Conservation (phyloP, 2,113 vertebrate genomes). For the Cygnus buccinator region DNA sequence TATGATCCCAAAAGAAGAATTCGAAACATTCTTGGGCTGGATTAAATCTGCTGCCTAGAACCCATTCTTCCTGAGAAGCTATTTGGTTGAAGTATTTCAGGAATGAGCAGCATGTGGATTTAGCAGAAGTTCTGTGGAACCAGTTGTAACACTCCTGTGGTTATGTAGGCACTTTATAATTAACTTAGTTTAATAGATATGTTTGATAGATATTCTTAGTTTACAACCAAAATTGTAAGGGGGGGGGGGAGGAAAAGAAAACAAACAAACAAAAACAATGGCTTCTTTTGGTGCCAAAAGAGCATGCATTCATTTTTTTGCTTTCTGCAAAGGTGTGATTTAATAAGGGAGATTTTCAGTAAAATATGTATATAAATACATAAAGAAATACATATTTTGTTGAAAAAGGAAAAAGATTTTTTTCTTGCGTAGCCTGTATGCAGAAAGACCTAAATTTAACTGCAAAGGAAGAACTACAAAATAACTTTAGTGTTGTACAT, state of each 20-base stretch:
- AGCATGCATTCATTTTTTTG: background rate
- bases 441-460: background rate
- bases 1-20: constrained; percentile 27
- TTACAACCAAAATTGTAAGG: background rate
- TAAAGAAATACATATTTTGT: background rate
- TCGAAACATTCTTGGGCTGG: constrained; percentile 1
- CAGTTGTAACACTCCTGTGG: background rate
- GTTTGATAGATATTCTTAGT: background rate
- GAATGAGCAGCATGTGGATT: background rate
- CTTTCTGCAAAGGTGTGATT: background rate
- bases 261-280: background rate
- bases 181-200: background rate
- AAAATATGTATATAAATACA: background rate
- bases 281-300: background rate
- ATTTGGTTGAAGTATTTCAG: constrained; percentile 2
- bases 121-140: background rate
- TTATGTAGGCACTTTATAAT: background rate
- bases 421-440: background rate
- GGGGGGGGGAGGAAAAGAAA: background rate
- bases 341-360: background rate
- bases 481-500: background rate
- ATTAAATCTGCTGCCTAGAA: background rate
- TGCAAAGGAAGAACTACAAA: background rate
- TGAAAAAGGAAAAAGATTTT: background rate
- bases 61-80: background rate